Conservation (phyloP, 2,888 invertebrate genomes). For the Drosophila cognata region DNA sequence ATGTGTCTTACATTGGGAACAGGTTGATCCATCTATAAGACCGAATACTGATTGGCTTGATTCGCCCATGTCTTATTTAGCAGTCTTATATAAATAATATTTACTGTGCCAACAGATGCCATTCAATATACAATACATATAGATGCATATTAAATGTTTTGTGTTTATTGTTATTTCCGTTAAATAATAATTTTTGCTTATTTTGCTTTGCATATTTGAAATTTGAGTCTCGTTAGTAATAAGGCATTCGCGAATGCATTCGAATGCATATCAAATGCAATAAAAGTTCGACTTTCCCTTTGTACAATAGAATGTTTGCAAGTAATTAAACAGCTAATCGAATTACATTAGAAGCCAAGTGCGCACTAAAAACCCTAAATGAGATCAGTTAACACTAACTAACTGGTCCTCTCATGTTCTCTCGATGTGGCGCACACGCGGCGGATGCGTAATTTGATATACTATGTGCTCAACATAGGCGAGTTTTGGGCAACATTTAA, state of each 20-base stretch:
- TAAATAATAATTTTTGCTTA: too few species aligned
- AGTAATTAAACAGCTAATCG: slow-evolving; percentile 51
- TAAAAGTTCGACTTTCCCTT: background rate
- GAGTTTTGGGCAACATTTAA: background rate
- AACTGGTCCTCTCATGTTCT: background rate
- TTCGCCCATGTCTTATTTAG: background rate
- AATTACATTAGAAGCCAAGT: slow-evolving; percentile 60
- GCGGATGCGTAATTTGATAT: slow-evolving; percentile 29
- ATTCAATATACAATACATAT: too few species aligned
- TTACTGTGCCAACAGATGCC: background rate
- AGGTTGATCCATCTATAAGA: background rate
- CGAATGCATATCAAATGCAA: background rate
- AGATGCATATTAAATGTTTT: too few species aligned
- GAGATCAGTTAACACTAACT: background rate
- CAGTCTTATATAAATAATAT: background rate
- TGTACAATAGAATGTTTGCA: background rate
- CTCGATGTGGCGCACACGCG: slow-evolving; percentile 4
- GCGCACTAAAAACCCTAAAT: slow-evolving; percentile 34
- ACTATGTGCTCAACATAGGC: background rate
- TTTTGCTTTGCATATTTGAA: too few species aligned
- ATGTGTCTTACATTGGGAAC: background rate
- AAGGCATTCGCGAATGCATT: background rate
- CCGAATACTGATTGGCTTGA: background rate
- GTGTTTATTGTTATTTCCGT: too few species aligned
- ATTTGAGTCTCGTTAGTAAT: background rate